Evolutionary conservation across 2,797 vertebrate genomes (phyloP), one percentile per base, ranked within the genome.

Genomic region (Sebastes goodei): DNA sequence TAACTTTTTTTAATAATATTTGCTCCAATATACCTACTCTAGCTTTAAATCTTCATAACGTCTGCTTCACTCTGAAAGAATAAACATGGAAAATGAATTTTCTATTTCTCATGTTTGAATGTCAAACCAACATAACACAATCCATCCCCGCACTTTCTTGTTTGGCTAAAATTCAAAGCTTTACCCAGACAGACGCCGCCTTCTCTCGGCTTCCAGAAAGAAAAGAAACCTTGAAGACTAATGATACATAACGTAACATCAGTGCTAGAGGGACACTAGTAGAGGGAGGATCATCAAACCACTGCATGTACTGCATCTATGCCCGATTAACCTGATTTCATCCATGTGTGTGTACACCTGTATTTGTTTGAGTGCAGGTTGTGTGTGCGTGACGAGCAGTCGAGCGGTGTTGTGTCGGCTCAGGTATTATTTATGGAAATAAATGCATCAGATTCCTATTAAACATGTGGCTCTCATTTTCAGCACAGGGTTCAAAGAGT

Each of bases 351-450:
- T 73, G 38, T 68, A 21, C 62, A 74, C 42, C 65, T 52, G 69
- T 30, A 15, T 68, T 55, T 55, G 12, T 82, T 52, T 60, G 55
- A 52, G 21, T n/a, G 30, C 42, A 29, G 46, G 25, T 52, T 35
- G 30, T 29, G 10, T 27, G 32, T 73, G 29, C 33, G 27, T 11
- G 21, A 46, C 15, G 21, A 71, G 60, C 15, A 66, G 74, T 49
- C 15, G 12, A 66, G 53, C 12, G 0, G 5, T 17, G 69, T 55
- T 49, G 23, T 29, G 57, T 53, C 71, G 14, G 46, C 49, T 59
- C 46, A 12, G 27, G 32, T 55, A 64, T 83, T 82, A 87, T 86
- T 82, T 82, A 93, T 92, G 89, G 73, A 86, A 92, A 92, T 86
- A 35, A 77, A 88, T 83, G 80, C 84, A 86, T 32, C 72, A 27